Percentiles rank a stretch among this genome's conserved stretches.
phyloP scores from a whole-genome alignment of 2,113 vertebrate species.

The Brachirus orientalis region DNA sequence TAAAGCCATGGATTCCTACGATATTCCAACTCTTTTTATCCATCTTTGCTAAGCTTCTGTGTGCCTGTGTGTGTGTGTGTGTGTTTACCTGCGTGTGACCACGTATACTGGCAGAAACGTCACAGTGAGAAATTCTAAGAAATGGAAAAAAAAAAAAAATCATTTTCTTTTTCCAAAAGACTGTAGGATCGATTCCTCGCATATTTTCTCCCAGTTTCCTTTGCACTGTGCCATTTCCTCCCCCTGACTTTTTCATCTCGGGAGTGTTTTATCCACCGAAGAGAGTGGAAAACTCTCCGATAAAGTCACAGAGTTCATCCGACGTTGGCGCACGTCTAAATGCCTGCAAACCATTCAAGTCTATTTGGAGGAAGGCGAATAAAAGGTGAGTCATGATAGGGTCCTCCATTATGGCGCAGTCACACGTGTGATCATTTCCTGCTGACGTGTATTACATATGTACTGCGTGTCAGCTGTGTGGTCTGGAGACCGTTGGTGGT shows the following conservation, averaged over 20 bases:
- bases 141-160: not conserved
- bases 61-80: slow-evolving; percentile 7
- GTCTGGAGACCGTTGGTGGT: no score
- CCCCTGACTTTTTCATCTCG: not conserved
- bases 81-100: slow-evolving; percentile 1
- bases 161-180: not conserved
- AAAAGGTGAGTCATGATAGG: no score
- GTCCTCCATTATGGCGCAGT: no score
- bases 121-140: not conserved
- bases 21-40: not conserved
- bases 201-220: not conserved
- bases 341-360: no score
- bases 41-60: not conserved
- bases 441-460: no score
- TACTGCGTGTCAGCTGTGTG: no score
- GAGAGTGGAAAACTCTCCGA: no score
- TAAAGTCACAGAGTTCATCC: no score
- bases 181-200: slow-evolving; percentile 1
- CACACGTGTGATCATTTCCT: no score
- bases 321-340: no score
- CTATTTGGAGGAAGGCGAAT: no score
- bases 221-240: not conserved
- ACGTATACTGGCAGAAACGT: not conserved
- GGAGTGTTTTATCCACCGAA: no score
- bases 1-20: slow-evolving; percentile 10